phyloP scores from a whole-genome alignment of 2,888 invertebrate species.

The Euzophera pinguis region DNA sequence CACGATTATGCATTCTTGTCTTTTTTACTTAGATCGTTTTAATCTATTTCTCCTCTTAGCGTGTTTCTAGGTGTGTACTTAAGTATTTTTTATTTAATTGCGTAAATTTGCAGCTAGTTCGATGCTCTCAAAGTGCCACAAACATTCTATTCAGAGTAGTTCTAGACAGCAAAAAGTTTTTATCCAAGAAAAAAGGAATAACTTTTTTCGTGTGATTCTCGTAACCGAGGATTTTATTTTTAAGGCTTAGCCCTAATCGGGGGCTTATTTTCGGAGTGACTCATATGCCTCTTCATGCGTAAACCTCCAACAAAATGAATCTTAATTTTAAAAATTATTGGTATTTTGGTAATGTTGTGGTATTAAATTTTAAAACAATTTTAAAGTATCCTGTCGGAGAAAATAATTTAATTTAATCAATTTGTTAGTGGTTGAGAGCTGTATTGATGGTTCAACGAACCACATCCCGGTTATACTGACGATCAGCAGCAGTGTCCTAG shows the following conservation, averaged over 20 bases:
- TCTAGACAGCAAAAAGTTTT: neutral
- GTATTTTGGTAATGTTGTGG: neutral
- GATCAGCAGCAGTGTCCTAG: neutral
- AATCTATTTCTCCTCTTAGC: no score
- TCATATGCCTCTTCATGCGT: neutral
- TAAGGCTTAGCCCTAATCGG: neutral
- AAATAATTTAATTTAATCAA: no score
- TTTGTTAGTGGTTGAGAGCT: no score
- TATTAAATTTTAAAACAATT: neutral
- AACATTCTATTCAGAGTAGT: no score
- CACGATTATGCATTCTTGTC: no score
- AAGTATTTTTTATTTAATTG: no score
- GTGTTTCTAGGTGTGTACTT: no score
- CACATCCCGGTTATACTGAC: neutral
- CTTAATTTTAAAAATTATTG: neutral
- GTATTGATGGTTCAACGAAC: neutral
- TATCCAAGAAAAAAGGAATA: neutral
- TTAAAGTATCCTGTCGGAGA: no score
- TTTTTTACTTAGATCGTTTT: no score
- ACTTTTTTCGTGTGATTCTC: neutral
- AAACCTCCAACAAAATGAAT: neutral
- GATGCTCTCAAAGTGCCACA: no score
- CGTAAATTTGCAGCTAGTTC: no score
- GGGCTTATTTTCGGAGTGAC: neutral
- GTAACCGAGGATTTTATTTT: neutral